phyloP scores from a whole-genome alignment of 2,113 vertebrate species.

The Notothenia coriiceps region DNA sequence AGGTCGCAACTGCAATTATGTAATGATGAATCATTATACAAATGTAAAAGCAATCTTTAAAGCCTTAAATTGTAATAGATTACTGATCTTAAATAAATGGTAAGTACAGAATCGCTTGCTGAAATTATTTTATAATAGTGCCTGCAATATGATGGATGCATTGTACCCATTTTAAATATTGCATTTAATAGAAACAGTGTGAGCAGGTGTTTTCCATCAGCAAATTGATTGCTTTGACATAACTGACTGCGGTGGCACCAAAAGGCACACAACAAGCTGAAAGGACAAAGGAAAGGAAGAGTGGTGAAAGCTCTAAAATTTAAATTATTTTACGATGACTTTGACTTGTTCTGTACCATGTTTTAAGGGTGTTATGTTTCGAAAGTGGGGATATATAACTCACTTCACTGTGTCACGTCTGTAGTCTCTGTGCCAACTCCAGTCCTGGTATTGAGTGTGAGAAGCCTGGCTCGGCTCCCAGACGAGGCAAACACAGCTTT shows the following conservation, averaged over 20 bases:
- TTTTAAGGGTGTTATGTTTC: slow-evolving; percentile 27
- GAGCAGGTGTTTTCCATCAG: slow-evolving; percentile 30
- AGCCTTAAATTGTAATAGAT: too few relatives aligned
- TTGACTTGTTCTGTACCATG: slow-evolving; percentile 42
- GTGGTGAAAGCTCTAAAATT: not conserved
- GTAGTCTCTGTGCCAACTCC: slow-evolving; percentile 50
- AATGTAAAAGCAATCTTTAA: not conserved
- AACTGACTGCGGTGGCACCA: not conserved
- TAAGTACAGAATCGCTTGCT: too few relatives aligned
- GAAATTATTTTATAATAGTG: too few relatives aligned
- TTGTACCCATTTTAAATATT: too few relatives aligned
- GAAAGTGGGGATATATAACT: slow-evolving; percentile 23
- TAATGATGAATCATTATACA: not conserved
- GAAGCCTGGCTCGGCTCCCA: slow-evolving; percentile 67
- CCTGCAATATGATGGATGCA: too few relatives aligned
- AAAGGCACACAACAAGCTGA: not conserved
- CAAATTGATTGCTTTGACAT: slow-evolving; percentile 27
- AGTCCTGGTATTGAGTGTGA: slow-evolving; percentile 68
- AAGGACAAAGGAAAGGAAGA: not conserved
- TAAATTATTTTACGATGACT: slow-evolving; percentile 27
- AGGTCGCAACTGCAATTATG: not conserved
- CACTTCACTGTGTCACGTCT: slow-evolving; percentile 43
- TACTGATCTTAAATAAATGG: too few relatives aligned
- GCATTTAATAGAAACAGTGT: too few relatives aligned
- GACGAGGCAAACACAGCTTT: slow-evolving; percentile 54